Percentiles rank a stretch among this genome's conserved stretches.
These are phyloP conservation scores for Paradisaea rubra DNA, from an alignment of 2,113 vertebrate genomes.

Conservation along the genomic window DNA sequence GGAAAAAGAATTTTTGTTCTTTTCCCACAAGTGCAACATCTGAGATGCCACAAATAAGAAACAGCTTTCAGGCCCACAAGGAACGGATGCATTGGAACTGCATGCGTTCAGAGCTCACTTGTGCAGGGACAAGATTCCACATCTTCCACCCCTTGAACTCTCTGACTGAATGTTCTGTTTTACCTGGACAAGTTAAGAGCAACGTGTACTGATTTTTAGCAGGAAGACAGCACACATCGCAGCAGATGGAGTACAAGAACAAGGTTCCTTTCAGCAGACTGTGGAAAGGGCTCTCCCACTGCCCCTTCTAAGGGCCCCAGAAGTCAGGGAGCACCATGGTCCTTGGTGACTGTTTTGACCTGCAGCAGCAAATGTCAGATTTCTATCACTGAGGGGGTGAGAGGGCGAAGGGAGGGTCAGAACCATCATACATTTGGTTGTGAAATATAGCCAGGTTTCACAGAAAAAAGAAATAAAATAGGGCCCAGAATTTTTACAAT, in stretches of 20 bases:
- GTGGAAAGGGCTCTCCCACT: neutral
- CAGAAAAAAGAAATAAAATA: neutral
- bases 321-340: accelerated
- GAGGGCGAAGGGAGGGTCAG: neutral
- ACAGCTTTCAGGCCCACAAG: neutral
- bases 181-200: neutral
- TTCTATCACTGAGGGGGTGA: neutral
- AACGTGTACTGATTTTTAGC: neutral
- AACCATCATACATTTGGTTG: neutral
- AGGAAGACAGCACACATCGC: neutral
- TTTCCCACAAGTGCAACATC: neutral
- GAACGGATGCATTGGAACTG: accelerated
- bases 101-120: neutral
- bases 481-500: neutral
- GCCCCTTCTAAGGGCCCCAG: neutral
- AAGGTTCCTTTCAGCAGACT: neutral
- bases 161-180: neutral
- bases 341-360: neutral
- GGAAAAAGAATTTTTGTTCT: neutral
- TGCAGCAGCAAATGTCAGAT: neutral
- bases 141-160: neutral
- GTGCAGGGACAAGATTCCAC: neutral
- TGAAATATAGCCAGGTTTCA: neutral
- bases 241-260: neutral
- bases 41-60: neutral